Evolutionary conservation across 2,888 invertebrate species (phyloP).

Genomic region (Drosophila parthenogenetica): DNA sequence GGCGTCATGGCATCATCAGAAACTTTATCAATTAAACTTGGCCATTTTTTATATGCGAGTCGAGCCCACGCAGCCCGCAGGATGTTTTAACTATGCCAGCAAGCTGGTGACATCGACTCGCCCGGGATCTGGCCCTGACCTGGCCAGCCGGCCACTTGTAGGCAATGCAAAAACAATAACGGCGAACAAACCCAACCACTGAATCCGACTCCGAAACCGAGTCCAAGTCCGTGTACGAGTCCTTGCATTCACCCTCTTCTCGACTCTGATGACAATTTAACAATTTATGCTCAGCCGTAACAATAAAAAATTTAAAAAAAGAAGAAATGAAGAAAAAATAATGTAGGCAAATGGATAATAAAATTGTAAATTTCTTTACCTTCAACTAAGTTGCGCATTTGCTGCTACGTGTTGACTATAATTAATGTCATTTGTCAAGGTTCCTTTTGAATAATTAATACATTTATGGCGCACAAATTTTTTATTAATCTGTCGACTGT

Average conservation of each 20-base stretch:
- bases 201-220: not conserved
- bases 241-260: not conserved
- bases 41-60: slow-evolving; percentile 61
- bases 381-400: not conserved
- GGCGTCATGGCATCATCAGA: slow-evolving; percentile 74
- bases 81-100: slow-evolving; percentile 56
- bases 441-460: slow-evolving; percentile 6
- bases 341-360: slow-evolving; percentile 9
- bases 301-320: slow-evolving; percentile 4
- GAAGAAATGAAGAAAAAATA: too few relatives aligned
- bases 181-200: slow-evolving; percentile 11
- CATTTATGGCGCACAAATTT: not conserved
- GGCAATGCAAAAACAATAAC: slow-evolving; percentile 65
- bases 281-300: slow-evolving; percentile 13
- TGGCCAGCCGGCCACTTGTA: slow-evolving; percentile 57
- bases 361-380: slow-evolving; percentile 5
- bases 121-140: slow-evolving; percentile 26
- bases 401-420: not conserved
- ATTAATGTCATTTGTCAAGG: slow-evolving; percentile 6
- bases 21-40: slow-evolving; percentile 81
- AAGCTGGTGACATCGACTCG: slow-evolving; percentile 50
- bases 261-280: slow-evolving; percentile 24
- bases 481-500: not conserved
- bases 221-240: slow-evolving; percentile 2
- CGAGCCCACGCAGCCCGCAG: slow-evolving; percentile 61